Base-by-base conservation (phyloP, 2,888 invertebrate genomes). In the Caenorhabditis japonica region DNA sequence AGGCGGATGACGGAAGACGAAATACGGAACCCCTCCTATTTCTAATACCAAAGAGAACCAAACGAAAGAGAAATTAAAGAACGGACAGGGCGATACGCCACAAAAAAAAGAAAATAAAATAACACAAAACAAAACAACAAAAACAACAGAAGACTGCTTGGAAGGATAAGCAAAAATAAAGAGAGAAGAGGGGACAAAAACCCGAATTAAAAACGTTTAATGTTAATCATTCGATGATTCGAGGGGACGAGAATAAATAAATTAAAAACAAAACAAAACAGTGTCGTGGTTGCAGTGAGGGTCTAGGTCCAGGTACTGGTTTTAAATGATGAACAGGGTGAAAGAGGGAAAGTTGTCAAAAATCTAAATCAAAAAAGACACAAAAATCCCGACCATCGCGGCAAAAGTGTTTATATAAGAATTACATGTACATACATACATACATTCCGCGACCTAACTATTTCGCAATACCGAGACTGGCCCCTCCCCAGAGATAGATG, bases 341-440 rank as follows among this genome's bases (percentile, higher is more conserved):
- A 17, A n/a, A 55, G 39, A 47, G 44, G 49, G 34, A 46, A 47
- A 55, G 53, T 34, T 39, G 17, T 43, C n/a, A 27, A 21, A 21
- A 21, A 19, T 51, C 58, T 49, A 36, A 43, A 21, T n/a, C 21
- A 46, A 21, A 46, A 46, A 23, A 4, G 25, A 69, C 60, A 69
- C 52, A 44, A 60, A 69, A 64, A 49, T 64, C 49, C 56, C n/a
- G n/a, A n/a, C n/a, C n/a, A n/a, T n/a, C n/a, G 43, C 49, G 53
- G 46, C 41, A 56, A 55, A 56, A 53, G 64, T 64, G 55, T 64
- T 64, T 64, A 64, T 64, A 64, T 64, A 64, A 56, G 64, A 56
- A 55, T 64, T 64, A 64, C 64, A 64, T 64, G 64, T 56, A 55
- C 55, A 47, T 64, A 56, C 64, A 53, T 56, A 64, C 56, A 56